These are phyloP conservation scores for Pithys albifrons DNA, from an alignment of 2,113 vertebrate species.

Conservation along the genomic window DNA sequence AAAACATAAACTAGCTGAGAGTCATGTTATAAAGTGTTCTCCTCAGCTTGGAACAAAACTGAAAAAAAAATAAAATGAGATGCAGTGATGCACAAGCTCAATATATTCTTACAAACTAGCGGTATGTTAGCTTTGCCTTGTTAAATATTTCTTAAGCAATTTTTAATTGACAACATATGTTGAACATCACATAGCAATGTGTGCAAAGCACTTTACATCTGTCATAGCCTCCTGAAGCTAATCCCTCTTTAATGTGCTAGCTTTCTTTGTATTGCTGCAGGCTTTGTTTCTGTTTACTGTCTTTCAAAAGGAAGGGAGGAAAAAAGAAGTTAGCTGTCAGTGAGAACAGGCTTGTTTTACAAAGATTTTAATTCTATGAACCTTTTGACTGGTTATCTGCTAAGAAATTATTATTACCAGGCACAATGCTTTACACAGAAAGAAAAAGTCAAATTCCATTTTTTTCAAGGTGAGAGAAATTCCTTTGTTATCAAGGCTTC, in stretches of 20 bases:
- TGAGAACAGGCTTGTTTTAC: slow-evolving; percentile 17
- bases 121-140: slow-evolving; percentile 59
- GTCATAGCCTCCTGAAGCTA: slow-evolving; percentile 64
- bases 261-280: slow-evolving; percentile 52
- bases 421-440: neutral
- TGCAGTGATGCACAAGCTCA: slow-evolving; percentile 41
- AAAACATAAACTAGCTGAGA: neutral
- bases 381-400: slow-evolving; percentile 30
- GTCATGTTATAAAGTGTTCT: neutral
- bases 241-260: slow-evolving; percentile 61
- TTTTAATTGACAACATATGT: slow-evolving; percentile 78
- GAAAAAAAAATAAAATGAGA: slow-evolving; percentile 51
- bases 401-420: slow-evolving; percentile 17
- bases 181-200: slow-evolving; percentile 70
- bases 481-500: neutral
- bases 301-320: slow-evolving; percentile 1
- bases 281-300: slow-evolving; percentile 67
- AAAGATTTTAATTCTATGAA: slow-evolving; percentile 50
- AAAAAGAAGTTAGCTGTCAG: slow-evolving; percentile 35
- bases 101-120: slow-evolving; percentile 54
- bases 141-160: slow-evolving; percentile 77
- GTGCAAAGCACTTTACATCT: slow-evolving; percentile 67
- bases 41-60: neutral
- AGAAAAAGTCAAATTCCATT: slow-evolving; percentile 12
- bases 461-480: slow-evolving; percentile 2